Percentiles rank a stretch among this genome's conserved stretches.
Conservation (phyloP, 2,888 invertebrate genomes). For the Thereva unica region DNA sequence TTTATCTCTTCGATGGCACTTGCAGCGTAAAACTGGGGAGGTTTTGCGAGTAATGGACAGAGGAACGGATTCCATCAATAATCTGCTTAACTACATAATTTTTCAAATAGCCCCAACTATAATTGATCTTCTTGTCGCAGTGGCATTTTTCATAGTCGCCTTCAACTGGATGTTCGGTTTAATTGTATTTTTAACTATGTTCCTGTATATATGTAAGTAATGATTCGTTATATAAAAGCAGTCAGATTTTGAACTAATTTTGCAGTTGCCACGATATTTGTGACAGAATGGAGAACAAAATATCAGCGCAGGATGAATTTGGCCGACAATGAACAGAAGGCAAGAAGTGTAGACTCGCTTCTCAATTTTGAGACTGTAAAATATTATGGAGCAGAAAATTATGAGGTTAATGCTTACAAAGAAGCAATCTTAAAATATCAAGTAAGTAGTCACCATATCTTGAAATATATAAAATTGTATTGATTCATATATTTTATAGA, state of each 20-base stretch:
- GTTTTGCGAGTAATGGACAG: conserved; percentile 95
- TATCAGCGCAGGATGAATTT: conserved; percentile 92
- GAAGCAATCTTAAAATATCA: conserved; percentile 85
- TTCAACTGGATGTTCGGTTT: conserved; percentile 96
- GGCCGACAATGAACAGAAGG: conserved; percentile 89
- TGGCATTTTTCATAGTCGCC: conserved; percentile 81
- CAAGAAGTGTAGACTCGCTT: conserved; percentile 92
- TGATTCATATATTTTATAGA: conserved; percentile 60
- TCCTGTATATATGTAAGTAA: conserved; percentile 83
- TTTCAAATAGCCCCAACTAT: conserved; percentile 94
- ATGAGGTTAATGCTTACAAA: conserved; percentile 84
- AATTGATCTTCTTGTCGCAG: conserved; percentile 88
- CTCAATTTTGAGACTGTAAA: conserved; percentile 99
- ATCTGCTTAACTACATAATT: conserved; percentile 85
- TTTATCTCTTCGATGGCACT: conserved; percentile 92
- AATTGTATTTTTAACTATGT: conserved; percentile 93
- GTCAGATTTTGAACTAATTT: conserved; percentile 25
- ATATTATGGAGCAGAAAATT: conserved; percentile 92
- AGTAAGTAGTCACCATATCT: conserved; percentile 56
- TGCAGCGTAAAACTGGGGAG: conserved; percentile 94
- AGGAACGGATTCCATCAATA: conserved; percentile 95
- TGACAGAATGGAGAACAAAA: conserved; percentile 99
- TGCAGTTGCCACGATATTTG: conserved; percentile 77
- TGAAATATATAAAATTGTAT: neutral
- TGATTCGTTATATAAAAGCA: conserved; percentile 24